A percentile compares a stretch with the other conserved stretches of the same genome.
Conservation (phyloP, 1,140 invertebrate genomes). For the Oncopodura yosiiana region DNA sequence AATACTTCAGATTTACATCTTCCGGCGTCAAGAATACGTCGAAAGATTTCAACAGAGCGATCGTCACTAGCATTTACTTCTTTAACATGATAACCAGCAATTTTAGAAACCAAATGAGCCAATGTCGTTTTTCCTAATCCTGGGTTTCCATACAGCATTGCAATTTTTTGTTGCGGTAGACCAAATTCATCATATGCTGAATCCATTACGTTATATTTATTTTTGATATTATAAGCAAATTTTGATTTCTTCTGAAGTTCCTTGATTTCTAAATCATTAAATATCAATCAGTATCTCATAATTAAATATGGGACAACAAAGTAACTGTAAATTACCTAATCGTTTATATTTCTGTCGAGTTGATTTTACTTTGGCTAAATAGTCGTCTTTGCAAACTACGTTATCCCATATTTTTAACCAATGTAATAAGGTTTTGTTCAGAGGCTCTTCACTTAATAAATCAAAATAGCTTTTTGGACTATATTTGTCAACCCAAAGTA, state of each 20-base stretch:
- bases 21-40: constrained; percentile 62
- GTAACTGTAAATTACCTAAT: constrained; percentile 38
- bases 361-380: constrained; percentile 14
- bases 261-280: constrained; percentile 16
- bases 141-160: constrained; percentile 61
- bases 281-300: constrained; percentile 24
- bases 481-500: constrained; percentile 88
- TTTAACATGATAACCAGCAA: constrained; percentile 74
- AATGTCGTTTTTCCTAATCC: constrained; percentile 79
- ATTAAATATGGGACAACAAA: too few species aligned
- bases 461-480: constrained; percentile 72
- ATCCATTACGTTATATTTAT: too few species aligned
- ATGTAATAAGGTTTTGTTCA: constrained; percentile 71
- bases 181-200: constrained; percentile 59
- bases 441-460: constrained; percentile 77
- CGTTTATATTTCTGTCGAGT: constrained; percentile 3
- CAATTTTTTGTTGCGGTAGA: constrained; percentile 57
- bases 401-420: constrained; percentile 96
- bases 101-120: constrained; percentile 75
- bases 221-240: constrained; percentile 33
- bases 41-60: constrained; percentile 71
- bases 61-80: constrained; percentile 91
- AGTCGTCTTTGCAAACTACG: constrained; percentile 52
- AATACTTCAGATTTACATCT: constrained; percentile 84
- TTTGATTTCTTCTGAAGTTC: too few species aligned